Conservation (phyloP, 2,888 invertebrate genomes). For the Lasioglossum villosulum region DNA sequence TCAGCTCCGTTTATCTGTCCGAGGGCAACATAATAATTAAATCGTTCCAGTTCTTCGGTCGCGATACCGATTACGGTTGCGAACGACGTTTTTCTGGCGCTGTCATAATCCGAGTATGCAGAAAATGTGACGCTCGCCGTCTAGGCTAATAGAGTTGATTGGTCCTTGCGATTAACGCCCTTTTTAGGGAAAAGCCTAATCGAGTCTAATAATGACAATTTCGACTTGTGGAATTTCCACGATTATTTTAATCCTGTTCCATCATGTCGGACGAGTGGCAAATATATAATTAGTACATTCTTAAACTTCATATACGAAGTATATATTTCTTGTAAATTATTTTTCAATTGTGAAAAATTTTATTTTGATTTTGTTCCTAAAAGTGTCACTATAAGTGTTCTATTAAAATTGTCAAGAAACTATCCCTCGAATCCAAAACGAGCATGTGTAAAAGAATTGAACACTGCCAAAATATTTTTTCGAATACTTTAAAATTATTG, state of each 20-base stretch:
- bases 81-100: neutral
- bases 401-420: too few species aligned
- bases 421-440: too few species aligned
- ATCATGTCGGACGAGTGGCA: neutral
- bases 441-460: too few species aligned
- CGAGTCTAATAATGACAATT: neutral
- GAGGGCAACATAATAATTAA: constrained; percentile 39
- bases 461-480: too few species aligned
- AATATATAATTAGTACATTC: neutral
- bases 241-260: neutral
- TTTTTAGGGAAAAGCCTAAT: neutral
- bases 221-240: neutral
- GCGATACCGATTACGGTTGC: constrained; percentile 26
- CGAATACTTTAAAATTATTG: too few species aligned
- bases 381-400: too few species aligned
- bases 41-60: constrained; percentile 10
- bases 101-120: neutral
- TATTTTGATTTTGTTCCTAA: too few species aligned
- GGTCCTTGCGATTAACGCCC: neutral
- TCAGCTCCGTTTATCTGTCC: constrained; percentile 32
- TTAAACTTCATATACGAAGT: too few species aligned
- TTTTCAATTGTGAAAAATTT: too few species aligned
- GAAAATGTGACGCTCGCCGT: neutral
- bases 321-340: too few species aligned
- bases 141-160: neutral